Conservation (phyloP, 2,797 vertebrate genomes). For the Pachyuromys duprasi region DNA sequence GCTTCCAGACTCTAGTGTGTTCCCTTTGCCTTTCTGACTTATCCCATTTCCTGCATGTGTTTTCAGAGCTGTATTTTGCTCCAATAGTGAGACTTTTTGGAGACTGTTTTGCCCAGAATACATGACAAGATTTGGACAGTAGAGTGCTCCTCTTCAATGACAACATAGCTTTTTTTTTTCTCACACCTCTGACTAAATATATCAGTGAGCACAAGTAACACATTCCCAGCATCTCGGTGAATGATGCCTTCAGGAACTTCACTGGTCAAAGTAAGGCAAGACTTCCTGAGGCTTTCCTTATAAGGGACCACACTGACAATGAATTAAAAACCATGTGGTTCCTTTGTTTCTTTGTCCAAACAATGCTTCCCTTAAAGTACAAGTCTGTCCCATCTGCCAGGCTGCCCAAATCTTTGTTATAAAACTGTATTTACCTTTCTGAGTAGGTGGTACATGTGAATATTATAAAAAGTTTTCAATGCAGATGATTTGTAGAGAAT, state of each 20-base stretch:
- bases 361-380: background rate
- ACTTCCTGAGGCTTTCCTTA: constrained; percentile 37
- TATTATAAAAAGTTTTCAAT: background rate
- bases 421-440: background rate
- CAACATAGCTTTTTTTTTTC: background rate
- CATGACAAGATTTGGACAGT: background rate
- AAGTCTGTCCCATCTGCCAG: background rate
- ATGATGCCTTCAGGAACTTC: background rate
- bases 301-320: background rate
- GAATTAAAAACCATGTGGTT: background rate
- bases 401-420: background rate
- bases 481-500: background rate
- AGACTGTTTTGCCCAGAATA: background rate
- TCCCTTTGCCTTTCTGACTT: constrained; percentile 30
- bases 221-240: background rate
- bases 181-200: background rate
- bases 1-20: constrained; percentile 49
- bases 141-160: constrained; percentile 19
- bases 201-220: background rate
- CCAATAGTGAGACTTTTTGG: constrained; percentile 37
- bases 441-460: background rate
- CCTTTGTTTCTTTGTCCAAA: background rate
- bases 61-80: background rate
- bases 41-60: constrained; percentile 66
- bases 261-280: background rate